Evolutionary conservation across 2,888 invertebrate genomes (phyloP), one percentile per base, ranked within the genome.

Genomic region (Synergus japonicus): DNA sequence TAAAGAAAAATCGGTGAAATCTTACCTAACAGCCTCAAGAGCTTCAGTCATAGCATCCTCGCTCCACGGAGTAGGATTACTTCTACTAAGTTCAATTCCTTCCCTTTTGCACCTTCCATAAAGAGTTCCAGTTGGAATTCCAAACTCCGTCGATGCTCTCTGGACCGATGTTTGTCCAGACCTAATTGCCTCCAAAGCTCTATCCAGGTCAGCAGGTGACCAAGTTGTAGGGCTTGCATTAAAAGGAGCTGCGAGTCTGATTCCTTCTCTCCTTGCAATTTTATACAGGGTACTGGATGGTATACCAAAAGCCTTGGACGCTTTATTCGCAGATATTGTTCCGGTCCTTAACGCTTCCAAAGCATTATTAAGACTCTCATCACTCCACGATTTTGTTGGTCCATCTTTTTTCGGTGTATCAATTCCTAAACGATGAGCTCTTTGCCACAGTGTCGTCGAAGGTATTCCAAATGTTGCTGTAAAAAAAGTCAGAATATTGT

Each of bases 21-120:
- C 22, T 86, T 92, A 97, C 96, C 97, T 95, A 85, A 97, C 97
- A 84, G 97, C 97, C 92, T 97, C 97, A 66, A 97, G 93, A 37
- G 97, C 97, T 92, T 97, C 97, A 37, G 96, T 96, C 97, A 97
- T 97, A 44, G 97, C 97, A 90, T 96, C 97, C 91, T 97, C 97
- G n/a, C 97, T 97, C 97, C 97, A 97, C 12, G 97, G 97, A 66
- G 97, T 97, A n/a, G 97, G 97, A 93, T 97, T 97, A 79, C 97
- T 96, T 86, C 97, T 95, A 8, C 97, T 97, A 85, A 97, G 93
- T 92, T 97, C 97, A 86, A 97, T 97, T 73, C 97, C 97, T 92
- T 97, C 97, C 76, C 97, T 94, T 90, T 97, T 97, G 92, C 97
- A 97, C 86, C 97, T 94, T 3, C 97, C 97, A 89, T 97, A 97